Evolutionary conservation across 1,140 invertebrate species (phyloP).

Genomic region (Diploscapter pachys): DNA sequence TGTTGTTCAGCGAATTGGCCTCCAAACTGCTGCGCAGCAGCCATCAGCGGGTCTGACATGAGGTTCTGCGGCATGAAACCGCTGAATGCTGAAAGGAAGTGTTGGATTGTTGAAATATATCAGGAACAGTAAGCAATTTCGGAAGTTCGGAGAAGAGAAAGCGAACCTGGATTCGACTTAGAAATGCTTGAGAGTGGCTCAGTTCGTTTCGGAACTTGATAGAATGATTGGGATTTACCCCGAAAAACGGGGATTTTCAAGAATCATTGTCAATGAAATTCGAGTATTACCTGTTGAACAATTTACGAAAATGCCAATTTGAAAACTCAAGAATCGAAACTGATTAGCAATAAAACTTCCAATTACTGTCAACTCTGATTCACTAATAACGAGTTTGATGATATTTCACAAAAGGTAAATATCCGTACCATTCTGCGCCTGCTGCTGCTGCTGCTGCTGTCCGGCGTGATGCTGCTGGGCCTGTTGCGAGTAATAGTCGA

Average conservation of each 20-base stretch:
- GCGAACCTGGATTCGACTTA: neutral
- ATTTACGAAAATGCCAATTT: too few species aligned
- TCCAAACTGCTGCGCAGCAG: constrained; percentile 48
- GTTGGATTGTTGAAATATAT: neutral
- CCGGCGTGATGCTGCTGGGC: constrained; percentile 19
- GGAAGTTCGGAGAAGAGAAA: neutral
- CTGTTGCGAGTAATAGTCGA: constrained; percentile 7
- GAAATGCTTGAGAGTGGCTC: neutral
- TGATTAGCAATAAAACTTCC: neutral
- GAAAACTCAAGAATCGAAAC: neutral
- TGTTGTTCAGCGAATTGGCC: constrained; percentile 56
- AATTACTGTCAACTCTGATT: constrained; percentile 14
- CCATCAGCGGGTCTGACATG: constrained; percentile 53
- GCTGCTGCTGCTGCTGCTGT: constrained; percentile 27
- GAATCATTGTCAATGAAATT: too few species aligned
- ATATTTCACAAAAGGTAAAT: too few species aligned
- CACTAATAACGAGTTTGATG: too few species aligned
- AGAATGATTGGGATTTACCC: too few species aligned
- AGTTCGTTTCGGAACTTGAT: neutral
- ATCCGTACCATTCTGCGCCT: neutral
- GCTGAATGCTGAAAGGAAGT: constrained; percentile 12
- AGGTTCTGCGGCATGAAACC: constrained; percentile 40
- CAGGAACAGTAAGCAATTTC: neutral
- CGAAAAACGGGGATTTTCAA: too few species aligned
- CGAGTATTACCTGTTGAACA: too few species aligned